phyloP scores from a whole-genome alignment of 2,797 vertebrate genomes.

The Sebastolobus alascanus region DNA sequence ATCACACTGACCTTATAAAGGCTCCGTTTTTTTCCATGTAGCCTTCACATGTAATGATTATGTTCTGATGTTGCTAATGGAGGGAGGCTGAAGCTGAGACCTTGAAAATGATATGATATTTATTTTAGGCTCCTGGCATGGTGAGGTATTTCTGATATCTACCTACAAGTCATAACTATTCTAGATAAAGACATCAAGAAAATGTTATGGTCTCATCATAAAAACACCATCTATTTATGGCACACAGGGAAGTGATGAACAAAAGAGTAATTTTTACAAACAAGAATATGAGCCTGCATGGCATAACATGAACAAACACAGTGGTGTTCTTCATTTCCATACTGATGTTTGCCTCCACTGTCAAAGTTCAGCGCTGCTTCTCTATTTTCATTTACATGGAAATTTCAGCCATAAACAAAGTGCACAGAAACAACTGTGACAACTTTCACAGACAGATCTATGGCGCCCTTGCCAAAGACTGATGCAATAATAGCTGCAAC shows the following conservation, averaged over 20 bases:
- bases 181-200: neutral
- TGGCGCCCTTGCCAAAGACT: neutral
- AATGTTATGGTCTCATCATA: neutral
- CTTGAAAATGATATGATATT: neutral
- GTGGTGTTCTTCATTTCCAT: constrained; percentile 19
- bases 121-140: neutral
- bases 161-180: neutral
- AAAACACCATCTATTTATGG: neutral
- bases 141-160: neutral
- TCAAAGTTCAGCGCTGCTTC: neutral
- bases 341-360: neutral
- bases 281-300: neutral
- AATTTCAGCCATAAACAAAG: neutral
- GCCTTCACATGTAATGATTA: neutral
- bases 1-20: neutral
- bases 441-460: neutral
- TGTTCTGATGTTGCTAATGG: neutral
- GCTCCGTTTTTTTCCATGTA: neutral
- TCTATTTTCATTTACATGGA: constrained; percentile 3
- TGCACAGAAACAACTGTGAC: neutral
- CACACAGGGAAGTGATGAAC: constrained; percentile 36
- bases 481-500: constrained; percentile 19
- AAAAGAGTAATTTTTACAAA: neutral
- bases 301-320: neutral
- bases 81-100: neutral